Evolutionary conservation across 1,140 invertebrate species (phyloP).

Genomic region (Temnothorax longispinosus): DNA sequence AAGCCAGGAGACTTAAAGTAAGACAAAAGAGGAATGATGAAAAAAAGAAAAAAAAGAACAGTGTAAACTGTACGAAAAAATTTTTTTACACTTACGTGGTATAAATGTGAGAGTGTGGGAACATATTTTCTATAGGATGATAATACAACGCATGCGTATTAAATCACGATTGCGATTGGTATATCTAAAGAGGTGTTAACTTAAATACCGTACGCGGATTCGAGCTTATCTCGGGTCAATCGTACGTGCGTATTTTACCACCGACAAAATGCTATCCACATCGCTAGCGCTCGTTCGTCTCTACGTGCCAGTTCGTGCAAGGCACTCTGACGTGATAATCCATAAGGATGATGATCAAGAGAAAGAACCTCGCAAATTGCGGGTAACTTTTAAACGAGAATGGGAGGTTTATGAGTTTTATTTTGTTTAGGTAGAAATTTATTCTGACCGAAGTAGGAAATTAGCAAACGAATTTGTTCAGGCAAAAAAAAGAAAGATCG

Average conservation of each 20-base stretch:
- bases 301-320: not conserved
- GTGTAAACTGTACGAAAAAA: constrained; percentile 64
- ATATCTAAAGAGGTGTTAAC: not conserved
- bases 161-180: constrained; percentile 18
- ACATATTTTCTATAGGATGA: constrained; percentile 74
- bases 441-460: constrained; percentile 31
- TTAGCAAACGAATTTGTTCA: not conserved
- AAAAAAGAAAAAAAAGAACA: not conserved
- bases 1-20: constrained; percentile 37
- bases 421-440: constrained; percentile 51
- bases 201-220: not conserved
- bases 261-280: not conserved
- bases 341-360: not conserved
- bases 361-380: not conserved
- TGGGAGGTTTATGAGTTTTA: not conserved
- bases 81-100: constrained; percentile 74
- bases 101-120: constrained; percentile 67
- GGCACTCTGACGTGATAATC: not conserved
- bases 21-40: not conserved
- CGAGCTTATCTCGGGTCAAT: not conserved
- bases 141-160: not conserved
- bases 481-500: not conserved
- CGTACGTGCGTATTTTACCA: not conserved
- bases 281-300: not conserved
- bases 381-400: not conserved